phyloP scores from a whole-genome alignment of 2,113 vertebrate species.

The Chascanopsetta lugubris region DNA sequence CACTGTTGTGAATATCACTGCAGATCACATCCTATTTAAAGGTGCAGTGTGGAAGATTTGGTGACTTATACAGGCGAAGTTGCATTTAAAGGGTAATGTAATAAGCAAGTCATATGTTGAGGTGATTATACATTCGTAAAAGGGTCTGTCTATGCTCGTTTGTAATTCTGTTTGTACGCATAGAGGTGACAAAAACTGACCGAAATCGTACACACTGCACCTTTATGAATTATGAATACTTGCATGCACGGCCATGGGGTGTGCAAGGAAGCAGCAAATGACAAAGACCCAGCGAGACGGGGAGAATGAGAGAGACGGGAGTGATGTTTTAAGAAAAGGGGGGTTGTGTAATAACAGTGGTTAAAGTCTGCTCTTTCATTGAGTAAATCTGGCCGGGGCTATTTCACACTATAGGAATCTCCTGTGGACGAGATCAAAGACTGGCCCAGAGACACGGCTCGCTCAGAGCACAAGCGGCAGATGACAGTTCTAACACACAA shows the following conservation, averaged over 20 bases:
- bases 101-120: too few species aligned
- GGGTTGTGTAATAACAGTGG: constrained; percentile 79
- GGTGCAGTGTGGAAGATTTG: too few species aligned
- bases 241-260: constrained; percentile 10
- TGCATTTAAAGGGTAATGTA: too few species aligned
- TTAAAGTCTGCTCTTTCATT: constrained; percentile 75
- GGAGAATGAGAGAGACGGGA: constrained; percentile 45
- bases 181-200: too few species aligned
- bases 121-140: too few species aligned
- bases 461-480: constrained; percentile 60
- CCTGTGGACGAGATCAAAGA: constrained; percentile 78
- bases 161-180: too few species aligned
- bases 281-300: constrained; percentile 26
- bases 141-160: too few species aligned
- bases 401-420: constrained; percentile 82
- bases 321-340: constrained; percentile 52
- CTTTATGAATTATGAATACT: constrained; percentile 39
- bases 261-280: constrained; percentile 42
- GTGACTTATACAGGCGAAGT: too few species aligned
- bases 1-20: constrained; percentile 34
- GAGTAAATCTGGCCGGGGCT: constrained; percentile 73
- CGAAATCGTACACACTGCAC: too few species aligned
- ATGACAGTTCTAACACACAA: constrained; percentile 63
- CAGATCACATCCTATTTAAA: constrained; percentile 29
- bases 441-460: constrained; percentile 52